phyloP scores from a whole-genome alignment of 2,797 vertebrate genomes.

The Artibeus lituratus region DNA sequence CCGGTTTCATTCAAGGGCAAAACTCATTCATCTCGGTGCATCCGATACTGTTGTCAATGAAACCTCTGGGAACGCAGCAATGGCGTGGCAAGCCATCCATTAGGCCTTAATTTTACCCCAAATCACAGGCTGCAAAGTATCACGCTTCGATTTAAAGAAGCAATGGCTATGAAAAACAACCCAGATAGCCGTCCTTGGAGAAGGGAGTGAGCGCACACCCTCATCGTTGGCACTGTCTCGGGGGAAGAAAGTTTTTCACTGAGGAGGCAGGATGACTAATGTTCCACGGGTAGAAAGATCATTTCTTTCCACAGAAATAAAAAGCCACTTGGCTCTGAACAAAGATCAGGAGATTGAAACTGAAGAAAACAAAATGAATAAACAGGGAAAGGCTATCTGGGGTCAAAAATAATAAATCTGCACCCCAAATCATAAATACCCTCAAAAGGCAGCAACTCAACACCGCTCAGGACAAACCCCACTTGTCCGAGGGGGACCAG shows the following conservation, averaged over 20 bases:
- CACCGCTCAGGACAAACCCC: background rate
- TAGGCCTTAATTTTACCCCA: slow-evolving; percentile 13
- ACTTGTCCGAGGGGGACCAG: background rate
- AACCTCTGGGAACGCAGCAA: background rate
- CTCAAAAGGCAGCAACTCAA: background rate
- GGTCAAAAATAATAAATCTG: slow-evolving; percentile 28
- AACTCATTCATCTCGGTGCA: background rate
- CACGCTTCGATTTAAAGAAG: slow-evolving; percentile 38
- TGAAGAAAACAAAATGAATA: slow-evolving; percentile 64
- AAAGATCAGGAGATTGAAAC: slow-evolving; percentile 68
- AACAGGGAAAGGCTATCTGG: slow-evolving; percentile 52
- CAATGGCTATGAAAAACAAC: background rate
- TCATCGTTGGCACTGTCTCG: slow-evolving; percentile 24
- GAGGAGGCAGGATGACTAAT: slow-evolving; percentile 64
- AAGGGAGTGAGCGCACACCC: background rate
- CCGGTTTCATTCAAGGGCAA: background rate
- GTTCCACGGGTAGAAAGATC: slow-evolving; percentile 62
- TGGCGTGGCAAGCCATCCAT: background rate
- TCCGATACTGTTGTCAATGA: background rate
- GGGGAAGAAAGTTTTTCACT: slow-evolving; percentile 45
- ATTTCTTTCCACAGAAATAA: slow-evolving; percentile 67
- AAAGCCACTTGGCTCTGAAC: slow-evolving; percentile 61
- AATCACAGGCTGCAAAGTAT: slow-evolving; percentile 3
- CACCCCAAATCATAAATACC: background rate
- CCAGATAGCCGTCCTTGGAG: background rate